phyloP scores from a whole-genome alignment of 2,113 vertebrate genomes.

The Phycodurus eques region DNA sequence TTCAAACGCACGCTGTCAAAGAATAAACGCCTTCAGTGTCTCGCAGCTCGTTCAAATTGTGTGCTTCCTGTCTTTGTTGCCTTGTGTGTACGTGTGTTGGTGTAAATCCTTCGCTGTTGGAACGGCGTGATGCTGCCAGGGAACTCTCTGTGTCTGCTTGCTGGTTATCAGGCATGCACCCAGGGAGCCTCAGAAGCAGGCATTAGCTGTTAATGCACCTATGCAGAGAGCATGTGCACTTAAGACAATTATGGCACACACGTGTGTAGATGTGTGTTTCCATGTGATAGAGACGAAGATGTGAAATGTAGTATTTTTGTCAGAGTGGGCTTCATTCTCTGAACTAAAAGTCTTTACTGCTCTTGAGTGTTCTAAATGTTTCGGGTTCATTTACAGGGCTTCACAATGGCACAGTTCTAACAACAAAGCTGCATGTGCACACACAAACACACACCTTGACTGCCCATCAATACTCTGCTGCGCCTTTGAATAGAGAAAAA shows the following conservation, averaged over 20 bases:
- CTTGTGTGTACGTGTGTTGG: constrained; percentile 29
- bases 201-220: constrained; percentile 61
- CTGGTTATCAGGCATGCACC: constrained; percentile 50
- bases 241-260: constrained; percentile 57
- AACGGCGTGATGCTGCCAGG: constrained; percentile 45
- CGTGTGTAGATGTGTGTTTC: constrained; percentile 25
- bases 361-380: constrained; percentile 24
- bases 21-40: constrained; percentile 59
- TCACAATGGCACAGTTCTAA: constrained; percentile 15
- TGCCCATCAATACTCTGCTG: constrained; percentile 7
- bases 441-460: constrained; percentile 8
- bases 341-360: constrained; percentile 37
- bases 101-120: constrained; percentile 48
- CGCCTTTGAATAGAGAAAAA: constrained; percentile 8
- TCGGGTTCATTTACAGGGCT: constrained; percentile 47
- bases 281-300: constrained; percentile 18
- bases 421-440: constrained; percentile 15
- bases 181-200: constrained; percentile 45
- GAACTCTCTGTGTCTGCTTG: constrained; percentile 47
- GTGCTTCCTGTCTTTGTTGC: constrained; percentile 61
- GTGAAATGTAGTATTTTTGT: constrained; percentile 12
- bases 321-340: constrained; percentile 16
- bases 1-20: constrained; percentile 61
- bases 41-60: constrained; percentile 59
- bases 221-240: constrained; percentile 59